Conservation (phyloP, 2,797 vertebrate species). For the Poeciliopsis gracilis region DNA sequence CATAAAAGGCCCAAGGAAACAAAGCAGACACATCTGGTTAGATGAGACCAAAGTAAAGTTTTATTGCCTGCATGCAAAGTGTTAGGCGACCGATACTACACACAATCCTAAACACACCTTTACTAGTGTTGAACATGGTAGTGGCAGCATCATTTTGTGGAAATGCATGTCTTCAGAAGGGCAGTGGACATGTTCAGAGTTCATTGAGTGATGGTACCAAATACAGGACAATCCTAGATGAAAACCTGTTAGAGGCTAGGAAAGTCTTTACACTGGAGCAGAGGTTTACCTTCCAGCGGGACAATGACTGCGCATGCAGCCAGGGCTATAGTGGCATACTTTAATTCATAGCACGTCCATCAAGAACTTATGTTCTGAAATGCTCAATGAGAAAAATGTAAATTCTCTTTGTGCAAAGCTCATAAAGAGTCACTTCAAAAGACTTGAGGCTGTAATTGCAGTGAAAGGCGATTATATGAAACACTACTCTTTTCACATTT, state of each 20-base stretch:
- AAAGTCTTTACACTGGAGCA: too few relatives aligned
- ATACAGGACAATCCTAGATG: neutral
- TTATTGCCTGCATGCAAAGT: neutral
- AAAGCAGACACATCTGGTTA: neutral
- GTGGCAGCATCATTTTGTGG: neutral
- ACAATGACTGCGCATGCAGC: neutral
- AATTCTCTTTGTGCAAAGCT: neutral
- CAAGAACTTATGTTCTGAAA: neutral
- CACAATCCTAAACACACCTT: neutral
- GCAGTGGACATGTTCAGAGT: neutral
- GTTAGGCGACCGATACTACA: neutral
- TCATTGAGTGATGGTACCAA: neutral
- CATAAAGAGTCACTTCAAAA: neutral
- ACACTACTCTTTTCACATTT: neutral
- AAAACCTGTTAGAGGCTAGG: too few relatives aligned
- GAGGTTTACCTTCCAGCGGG: neutral
- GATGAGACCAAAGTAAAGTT: neutral
- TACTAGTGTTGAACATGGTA: neutral
- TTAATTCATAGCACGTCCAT: neutral
- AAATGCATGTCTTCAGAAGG: neutral
- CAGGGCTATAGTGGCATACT: neutral
- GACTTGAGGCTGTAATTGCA: too few relatives aligned
- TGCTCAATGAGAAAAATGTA: neutral
- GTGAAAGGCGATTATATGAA: neutral
- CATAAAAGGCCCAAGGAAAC: neutral